These are phyloP conservation scores for Manis javanica DNA, from an alignment of 2,797 vertebrate species.

Conservation along the genomic window DNA sequence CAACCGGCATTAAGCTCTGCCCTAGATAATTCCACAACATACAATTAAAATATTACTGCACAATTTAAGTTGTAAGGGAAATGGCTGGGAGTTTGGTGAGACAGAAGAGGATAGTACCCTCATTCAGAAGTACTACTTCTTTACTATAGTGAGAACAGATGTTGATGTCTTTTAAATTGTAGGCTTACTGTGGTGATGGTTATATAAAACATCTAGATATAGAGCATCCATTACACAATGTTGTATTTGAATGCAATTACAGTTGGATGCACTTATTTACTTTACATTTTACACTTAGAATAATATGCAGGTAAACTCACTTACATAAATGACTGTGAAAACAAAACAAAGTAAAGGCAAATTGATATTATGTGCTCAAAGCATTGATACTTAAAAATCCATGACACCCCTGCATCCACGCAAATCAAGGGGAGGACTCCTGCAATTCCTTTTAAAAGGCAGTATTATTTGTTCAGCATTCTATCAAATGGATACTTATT, in stretches of 20 bases:
- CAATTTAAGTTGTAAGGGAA: constrained; percentile 59
- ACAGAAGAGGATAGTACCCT: neutral
- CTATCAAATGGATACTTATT: constrained; percentile 26
- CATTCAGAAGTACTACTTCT: constrained; percentile 47
- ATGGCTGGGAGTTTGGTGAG: neutral
- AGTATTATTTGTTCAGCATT: constrained; percentile 33
- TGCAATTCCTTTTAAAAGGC: constrained; percentile 45
- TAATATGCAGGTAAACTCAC: constrained; percentile 42
- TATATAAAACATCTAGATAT: constrained; percentile 23
- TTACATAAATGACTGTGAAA: constrained; percentile 57
- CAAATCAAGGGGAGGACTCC: constrained; percentile 47
- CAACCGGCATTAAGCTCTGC: constrained; percentile 42
- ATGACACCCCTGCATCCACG: neutral
- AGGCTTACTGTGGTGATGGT: constrained; percentile 14
- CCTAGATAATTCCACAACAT: constrained; percentile 59
- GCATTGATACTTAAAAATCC: constrained; percentile 26
- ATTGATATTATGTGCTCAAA: constrained; percentile 15
- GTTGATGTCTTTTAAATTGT: constrained; percentile 48
- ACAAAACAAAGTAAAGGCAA: constrained; percentile 39
- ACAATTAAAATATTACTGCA: constrained; percentile 43
- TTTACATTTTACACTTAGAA: constrained; percentile 57
- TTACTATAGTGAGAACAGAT: constrained; percentile 8
- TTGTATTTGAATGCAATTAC: constrained; percentile 24
- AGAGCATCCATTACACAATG: neutral
- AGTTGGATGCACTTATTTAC: constrained; percentile 45